Percentiles rank a stretch among this genome's conserved stretches.
phyloP scores from a whole-genome alignment of 2,797 vertebrate genomes.

The Coracias cyanogaster region DNA sequence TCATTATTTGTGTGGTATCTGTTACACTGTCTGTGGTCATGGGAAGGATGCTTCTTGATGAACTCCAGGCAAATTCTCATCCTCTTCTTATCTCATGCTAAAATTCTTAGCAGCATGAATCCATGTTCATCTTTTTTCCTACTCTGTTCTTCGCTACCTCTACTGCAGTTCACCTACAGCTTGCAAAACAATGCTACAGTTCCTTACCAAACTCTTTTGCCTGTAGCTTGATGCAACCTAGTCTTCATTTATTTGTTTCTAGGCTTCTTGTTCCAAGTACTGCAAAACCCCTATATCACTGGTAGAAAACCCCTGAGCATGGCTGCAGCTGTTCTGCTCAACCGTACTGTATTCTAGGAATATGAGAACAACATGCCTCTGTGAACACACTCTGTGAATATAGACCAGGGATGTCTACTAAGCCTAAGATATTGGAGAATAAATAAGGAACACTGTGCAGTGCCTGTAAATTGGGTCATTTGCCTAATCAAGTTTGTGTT shows the following conservation, averaged over 20 bases:
- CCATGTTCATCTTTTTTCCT: background rate
- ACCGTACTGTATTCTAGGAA: background rate
- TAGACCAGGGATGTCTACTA: background rate
- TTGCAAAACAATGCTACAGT: background rate
- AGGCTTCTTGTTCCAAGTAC: background rate
- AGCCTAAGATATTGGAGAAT: background rate
- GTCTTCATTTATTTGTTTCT: background rate
- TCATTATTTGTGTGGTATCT: constrained; percentile 2
- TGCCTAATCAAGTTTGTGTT: background rate
- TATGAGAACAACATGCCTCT: background rate
- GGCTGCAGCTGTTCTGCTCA: background rate
- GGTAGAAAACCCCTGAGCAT: background rate
- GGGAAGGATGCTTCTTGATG: background rate
- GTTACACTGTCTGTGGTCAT: accelerated
- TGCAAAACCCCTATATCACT: background rate
- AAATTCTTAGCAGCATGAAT: background rate
- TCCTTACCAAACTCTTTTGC: background rate
- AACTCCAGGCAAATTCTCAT: background rate
- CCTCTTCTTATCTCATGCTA: background rate
- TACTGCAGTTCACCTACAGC: background rate
- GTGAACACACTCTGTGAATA: background rate
- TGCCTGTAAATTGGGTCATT: background rate
- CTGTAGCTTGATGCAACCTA: background rate
- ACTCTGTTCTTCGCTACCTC: background rate
- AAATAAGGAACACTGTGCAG: background rate